phyloP scores from a whole-genome alignment of 2,113 vertebrate genomes.

The Callithrix jacchus region DNA sequence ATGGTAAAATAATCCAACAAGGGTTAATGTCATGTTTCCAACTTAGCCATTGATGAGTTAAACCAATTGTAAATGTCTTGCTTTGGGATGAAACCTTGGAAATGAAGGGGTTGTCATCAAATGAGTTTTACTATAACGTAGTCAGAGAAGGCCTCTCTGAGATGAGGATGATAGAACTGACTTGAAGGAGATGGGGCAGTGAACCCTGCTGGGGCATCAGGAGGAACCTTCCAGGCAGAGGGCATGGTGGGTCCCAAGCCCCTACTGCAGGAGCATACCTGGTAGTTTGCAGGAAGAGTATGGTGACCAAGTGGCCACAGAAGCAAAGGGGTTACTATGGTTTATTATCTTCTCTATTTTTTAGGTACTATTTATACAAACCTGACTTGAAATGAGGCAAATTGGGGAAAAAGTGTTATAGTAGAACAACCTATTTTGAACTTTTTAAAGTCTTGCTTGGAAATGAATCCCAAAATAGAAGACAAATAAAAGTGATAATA shows the following conservation, averaged over 20 bases:
- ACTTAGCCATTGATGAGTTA: background rate
- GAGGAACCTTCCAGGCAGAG: background rate
- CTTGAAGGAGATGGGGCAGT: background rate
- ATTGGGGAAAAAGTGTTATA: background rate
- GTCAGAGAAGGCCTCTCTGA: background rate
- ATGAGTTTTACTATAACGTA: background rate
- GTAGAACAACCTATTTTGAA: background rate
- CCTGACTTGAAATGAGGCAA: conserved; percentile 8
- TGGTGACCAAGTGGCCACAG: background rate
- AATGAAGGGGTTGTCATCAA: background rate
- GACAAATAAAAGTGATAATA: background rate
- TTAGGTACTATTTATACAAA: background rate
- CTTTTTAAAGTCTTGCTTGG: background rate
- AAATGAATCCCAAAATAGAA: conserved; percentile 9
- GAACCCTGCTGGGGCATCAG: background rate
- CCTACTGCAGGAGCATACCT: background rate
- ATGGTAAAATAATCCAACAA: background rate
- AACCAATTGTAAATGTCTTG: background rate
- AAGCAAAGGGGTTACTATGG: background rate
- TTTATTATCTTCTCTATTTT: conserved; percentile 1
- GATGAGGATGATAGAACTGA: background rate
- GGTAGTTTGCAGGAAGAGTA: background rate
- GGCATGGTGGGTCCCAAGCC: background rate
- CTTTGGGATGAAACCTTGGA: conserved; percentile 14
- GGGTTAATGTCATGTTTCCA: background rate